Evolutionary conservation across 2,888 invertebrate species (phyloP).

Genomic region (Dimorphilus gyrociliatus): DNA sequence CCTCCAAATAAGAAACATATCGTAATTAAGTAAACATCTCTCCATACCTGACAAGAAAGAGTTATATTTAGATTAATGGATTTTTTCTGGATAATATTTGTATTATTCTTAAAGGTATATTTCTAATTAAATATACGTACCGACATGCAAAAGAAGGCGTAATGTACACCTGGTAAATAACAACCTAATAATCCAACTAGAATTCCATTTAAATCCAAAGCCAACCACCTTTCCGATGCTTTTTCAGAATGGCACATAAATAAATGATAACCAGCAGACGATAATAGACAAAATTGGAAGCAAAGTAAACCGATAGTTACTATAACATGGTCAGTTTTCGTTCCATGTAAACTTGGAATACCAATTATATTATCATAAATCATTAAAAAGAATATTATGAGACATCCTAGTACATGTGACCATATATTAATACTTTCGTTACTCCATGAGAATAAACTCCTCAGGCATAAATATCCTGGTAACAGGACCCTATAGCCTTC

Average conservation of each 20-base stretch:
- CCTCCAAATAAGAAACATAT: constrained; percentile 61
- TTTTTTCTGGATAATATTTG: too few relatives aligned
- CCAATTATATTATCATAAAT: constrained; percentile 53
- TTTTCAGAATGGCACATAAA: constrained; percentile 78
- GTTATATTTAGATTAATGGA: constrained; percentile 25
- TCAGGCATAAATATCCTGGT: constrained; percentile 37
- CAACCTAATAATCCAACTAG: constrained; percentile 78
- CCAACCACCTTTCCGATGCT: constrained; percentile 67
- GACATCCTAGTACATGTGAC: constrained; percentile 58
- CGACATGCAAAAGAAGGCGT: constrained; percentile 85
- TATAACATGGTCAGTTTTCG: constrained; percentile 63
- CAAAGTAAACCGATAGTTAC: constrained; percentile 65
- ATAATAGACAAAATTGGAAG: constrained; percentile 79
- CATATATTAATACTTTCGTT: constrained; percentile 95
- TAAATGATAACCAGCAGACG: constrained; percentile 80
- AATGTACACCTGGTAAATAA: constrained; percentile 86
- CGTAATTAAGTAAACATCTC: constrained; percentile 63
- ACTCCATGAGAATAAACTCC: constrained; percentile 87
- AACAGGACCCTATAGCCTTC: constrained; percentile 60
- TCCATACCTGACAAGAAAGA: constrained; percentile 40
- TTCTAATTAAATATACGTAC: too few relatives aligned
- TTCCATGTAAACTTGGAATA: constrained; percentile 52
- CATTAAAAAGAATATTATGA: constrained; percentile 60
- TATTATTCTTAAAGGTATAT: too few relatives aligned
- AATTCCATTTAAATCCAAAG: constrained; percentile 80